Evolutionary conservation across 92 coral and sea anemone species (phyloP).

Genomic region (Heteractis magnifica): DNA sequence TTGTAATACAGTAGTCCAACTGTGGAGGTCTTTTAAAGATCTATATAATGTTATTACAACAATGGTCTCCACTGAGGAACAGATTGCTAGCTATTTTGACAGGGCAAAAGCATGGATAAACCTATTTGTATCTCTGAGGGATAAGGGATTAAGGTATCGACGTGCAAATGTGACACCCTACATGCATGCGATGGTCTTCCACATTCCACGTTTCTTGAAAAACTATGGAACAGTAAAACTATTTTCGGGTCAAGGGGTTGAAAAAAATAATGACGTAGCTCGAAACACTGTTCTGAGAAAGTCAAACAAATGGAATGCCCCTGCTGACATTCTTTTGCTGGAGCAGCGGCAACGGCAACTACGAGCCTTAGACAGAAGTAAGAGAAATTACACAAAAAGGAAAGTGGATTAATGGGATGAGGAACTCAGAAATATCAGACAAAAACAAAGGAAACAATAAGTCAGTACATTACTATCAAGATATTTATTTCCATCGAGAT

Average conservation of each 20-base stretch:
- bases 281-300: too few relatives aligned
- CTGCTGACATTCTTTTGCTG: too few relatives aligned
- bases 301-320: too few relatives aligned
- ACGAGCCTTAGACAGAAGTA: slow-evolving; percentile 34
- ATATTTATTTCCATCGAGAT: too few relatives aligned
- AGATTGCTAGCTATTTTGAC: slow-evolving; percentile 22
- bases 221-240: too few relatives aligned
- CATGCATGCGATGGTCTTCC: too few relatives aligned
- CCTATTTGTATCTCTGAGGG: too few relatives aligned
- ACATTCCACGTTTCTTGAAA: too few relatives aligned
- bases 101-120: slow-evolving; percentile 51
- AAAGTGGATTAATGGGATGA: slow-evolving; percentile 33
- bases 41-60: slow-evolving; percentile 38
- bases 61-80: slow-evolving; percentile 19
- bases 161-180: too few relatives aligned
- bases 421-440: slow-evolving; percentile 23
- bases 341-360: slow-evolving; percentile 9
- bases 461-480: not conserved
- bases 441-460: slow-evolving; percentile 12
- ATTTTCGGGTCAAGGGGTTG: too few relatives aligned
- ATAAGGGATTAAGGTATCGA: too few relatives aligned
- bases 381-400: slow-evolving; percentile 39
- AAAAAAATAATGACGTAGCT: too few relatives aligned
- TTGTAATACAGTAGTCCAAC: slow-evolving; percentile 13
- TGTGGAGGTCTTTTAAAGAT: slow-evolving; percentile 50